Base-by-base conservation (phyloP, 2,797 vertebrate species). In the Pagetopsis macropterus region DNA sequence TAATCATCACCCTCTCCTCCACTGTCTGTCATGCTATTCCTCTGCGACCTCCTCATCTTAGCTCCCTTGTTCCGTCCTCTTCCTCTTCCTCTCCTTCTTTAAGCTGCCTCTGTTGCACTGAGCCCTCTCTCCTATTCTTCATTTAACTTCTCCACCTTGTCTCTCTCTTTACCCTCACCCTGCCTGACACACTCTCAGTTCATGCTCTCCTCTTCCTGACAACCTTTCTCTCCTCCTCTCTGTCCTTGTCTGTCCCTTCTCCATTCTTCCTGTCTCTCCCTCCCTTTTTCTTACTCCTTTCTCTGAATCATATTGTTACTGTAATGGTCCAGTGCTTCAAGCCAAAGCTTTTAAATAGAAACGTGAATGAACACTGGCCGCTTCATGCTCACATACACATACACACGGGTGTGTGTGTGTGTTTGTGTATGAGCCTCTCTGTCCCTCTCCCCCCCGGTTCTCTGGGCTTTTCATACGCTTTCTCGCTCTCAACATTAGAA, bases 311-410 rank as follows among this genome's bases (percentile, higher is more conserved):
- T 86, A 90, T 91, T 92, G 87, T 88, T 87, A 86, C 84, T 87
- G 79, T 92, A 90, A 93, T 87, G 87, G 73, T 85, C 84, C 77
- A 61, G 48, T 85, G 88, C 89, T 88, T 87, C 76, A 72, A 91
- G 87, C 89, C 73, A 83, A 87, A 87, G 86, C 84, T 91, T 92
- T 92, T 81, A 88, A 92, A 88, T 84, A 87, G 89, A 91, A 91
- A 88, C 84, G 82, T 92, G 92, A 94, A 93, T 88, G 87, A 91
- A 88, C 87, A 87, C 81, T 83, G 83, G 66, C 56, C 37, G 65
- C 75, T 79, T 81, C 70, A 72, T 82, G 78, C 70, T 70, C 82
- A 83, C 73, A 55, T 73, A 68, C 75, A 60, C 49, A 52, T 12
- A 54, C 60, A 49, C 45, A 41, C 63, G 11, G 15, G 64, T 71